Conservation (phyloP, 2,797 vertebrate species). For the Danionella dracula region DNA sequence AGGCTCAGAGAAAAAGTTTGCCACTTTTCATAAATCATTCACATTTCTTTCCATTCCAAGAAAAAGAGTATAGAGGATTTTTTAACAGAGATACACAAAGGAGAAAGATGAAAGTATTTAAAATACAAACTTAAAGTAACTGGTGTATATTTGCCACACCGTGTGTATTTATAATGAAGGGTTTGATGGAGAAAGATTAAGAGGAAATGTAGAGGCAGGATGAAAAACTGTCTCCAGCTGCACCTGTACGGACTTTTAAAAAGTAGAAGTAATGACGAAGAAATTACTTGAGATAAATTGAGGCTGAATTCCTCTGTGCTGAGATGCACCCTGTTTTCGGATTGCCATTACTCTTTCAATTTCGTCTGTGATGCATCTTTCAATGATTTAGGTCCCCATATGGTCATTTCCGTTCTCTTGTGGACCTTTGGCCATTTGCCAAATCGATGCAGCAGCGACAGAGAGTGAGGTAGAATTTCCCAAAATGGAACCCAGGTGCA, state of each 20-base stretch:
- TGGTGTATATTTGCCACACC: background rate
- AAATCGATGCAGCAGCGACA: slow-evolving; percentile 52
- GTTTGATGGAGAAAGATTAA: background rate
- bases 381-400: slow-evolving; percentile 62
- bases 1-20: too few relatives aligned
- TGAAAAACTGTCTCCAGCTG: slow-evolving; percentile 12
- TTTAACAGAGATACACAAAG: background rate
- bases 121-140: background rate
- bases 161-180: slow-evolving; percentile 16
- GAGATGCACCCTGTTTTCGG: slow-evolving; percentile 61
- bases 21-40: too few relatives aligned
- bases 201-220: background rate
- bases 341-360: slow-evolving; percentile 81
- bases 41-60: too few relatives aligned
- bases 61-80: too few relatives aligned
- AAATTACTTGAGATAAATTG: slow-evolving; percentile 79
- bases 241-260: slow-evolving; percentile 40
- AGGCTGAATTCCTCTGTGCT: slow-evolving; percentile 66
- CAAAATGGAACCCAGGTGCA: slow-evolving; percentile 67
- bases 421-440: slow-evolving; percentile 49
- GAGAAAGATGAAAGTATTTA: too few relatives aligned
- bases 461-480: slow-evolving; percentile 53
- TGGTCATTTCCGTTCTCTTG: slow-evolving; percentile 55
- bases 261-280: slow-evolving; percentile 61
- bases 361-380: slow-evolving; percentile 66